Base-by-base conservation (phyloP, 1,140 invertebrate species). In the Hypsibius dujardini region DNA sequence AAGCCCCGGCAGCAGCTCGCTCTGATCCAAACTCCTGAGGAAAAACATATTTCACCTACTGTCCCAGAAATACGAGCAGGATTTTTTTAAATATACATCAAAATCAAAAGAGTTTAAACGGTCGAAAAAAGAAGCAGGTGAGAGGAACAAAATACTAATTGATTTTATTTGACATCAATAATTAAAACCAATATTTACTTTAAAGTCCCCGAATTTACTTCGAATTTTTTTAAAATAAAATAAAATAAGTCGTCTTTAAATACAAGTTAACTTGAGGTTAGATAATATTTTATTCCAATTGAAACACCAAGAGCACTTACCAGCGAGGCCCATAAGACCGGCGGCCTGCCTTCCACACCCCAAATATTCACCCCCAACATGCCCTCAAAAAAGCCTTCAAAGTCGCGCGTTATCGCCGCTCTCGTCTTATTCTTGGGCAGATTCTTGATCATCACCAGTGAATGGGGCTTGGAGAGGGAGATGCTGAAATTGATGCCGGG, bases 1-100 rank as follows among this genome's bases (percentile, higher is more conserved):
- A 42, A 15, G 62, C 62, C 45, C 62, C 62, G 3, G 45, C 62
- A 67, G 62, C 62, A 15, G 62, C 62, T 67, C 62, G 12, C 45
- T 67, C 62, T 42, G 62, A 67, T 15, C 62, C 62, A 67, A 67
- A 67, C 45, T 67, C 62, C 62, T 67, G 42, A 7, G 45, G 45
- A 42, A 12, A 56, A 56, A 56, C 50, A 56, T 7, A 7, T 12
- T 56, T 56, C 7, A 56, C 50, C 7, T 56, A 7, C 50, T 7
- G 50, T 56, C 50, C 50, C 50, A n/a, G 7, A 7, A 7, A 56
- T 12, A n/a, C 7, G n/a, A n/a, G 50, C n/a, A n/a, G 50, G n/a
- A 12, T 12, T 56, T 56, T n/a, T n/a, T n/a, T 56, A 56, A 56
- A 28, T 28, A 28, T 28, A 28, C 28, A 28, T 28, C 28, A 28